Evolutionary conservation across 2,888 invertebrate genomes (phyloP).

Genomic region (Agriotes lineatus): DNA sequence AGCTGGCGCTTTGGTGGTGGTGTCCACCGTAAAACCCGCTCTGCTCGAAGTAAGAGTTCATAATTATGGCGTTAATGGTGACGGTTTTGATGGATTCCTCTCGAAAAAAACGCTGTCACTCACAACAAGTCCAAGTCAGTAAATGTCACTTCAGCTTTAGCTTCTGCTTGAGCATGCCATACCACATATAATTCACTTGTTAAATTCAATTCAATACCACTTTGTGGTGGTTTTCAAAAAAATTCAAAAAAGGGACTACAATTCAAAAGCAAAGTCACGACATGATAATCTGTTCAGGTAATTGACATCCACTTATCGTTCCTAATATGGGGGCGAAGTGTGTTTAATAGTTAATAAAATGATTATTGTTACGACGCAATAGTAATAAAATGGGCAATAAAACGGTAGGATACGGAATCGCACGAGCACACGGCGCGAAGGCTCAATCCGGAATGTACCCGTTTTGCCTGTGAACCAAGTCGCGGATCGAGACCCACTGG

Average conservation of each 20-base stretch:
- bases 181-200: constrained; percentile 21
- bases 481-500: constrained; percentile 70
- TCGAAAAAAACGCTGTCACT: no score
- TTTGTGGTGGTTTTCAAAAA: no score
- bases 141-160: constrained; percentile 34
- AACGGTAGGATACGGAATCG: constrained; percentile 55
- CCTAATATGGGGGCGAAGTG: constrained; percentile 45
- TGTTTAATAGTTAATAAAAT: constrained; percentile 59
- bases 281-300: constrained; percentile 42
- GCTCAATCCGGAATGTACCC: constrained; percentile 69
- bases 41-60: constrained; percentile 98
- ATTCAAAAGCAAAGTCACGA: constrained; percentile 33
- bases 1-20: constrained; percentile 83
- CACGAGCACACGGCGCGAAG: constrained; percentile 62
- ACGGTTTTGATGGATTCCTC: constrained; percentile 45
- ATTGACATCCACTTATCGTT: constrained; percentile 44
- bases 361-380: constrained; percentile 65
- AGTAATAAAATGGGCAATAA: constrained; percentile 62
- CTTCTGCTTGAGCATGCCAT: constrained; percentile 21
- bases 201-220: no score
- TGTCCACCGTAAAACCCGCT: constrained; percentile 94
- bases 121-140: no score
- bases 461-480: constrained; percentile 77
- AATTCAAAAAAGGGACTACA: no score
- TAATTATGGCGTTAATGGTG: constrained; percentile 67